Base-by-base conservation (phyloP, 2,888 invertebrate species). In the Lysandra coridon region DNA sequence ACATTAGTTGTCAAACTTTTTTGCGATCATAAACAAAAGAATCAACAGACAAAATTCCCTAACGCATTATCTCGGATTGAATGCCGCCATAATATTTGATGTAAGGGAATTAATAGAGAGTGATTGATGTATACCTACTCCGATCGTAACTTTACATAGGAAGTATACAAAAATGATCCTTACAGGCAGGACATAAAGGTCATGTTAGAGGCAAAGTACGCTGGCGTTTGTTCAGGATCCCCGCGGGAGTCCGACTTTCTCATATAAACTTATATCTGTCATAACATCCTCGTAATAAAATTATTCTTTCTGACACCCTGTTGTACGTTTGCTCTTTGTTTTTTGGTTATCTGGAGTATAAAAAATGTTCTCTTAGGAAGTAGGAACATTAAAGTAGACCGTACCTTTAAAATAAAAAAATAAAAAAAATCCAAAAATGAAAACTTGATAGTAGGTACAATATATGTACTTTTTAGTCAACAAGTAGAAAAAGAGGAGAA, bases 221-320 rank as follows among this genome's bases (percentile, higher is more conserved):
- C 62, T 64, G 69, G 69, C 23, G 69, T 69, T 69, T 69, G 69
- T 37, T 37, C 14, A 30, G 23, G 33, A 33, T 4, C 69, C 69
- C 69, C 33, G 69, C 69, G 69, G 69, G 69, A 69, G 69, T 69
- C 69, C 37, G 62, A 23, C 62, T 62, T 30, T 30, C 64, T 37
- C 69, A 69, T 69, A 69, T 37, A 69, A 69, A 69, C 69, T 69
- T 69, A 37, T 37, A 33, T 33, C 69, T 69, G 69, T 33, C 69
- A 69, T 37, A 69, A 14, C 69, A 69, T 69, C 17, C 17, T 4
- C 33, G 14, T 69, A 69, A 69, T 37, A 17, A 64, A 69, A 69
- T 69, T 69, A 69, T 17, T 69, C 33, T 64, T 23, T 64, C 69
- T 69, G 37, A 69, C 69, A 69, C 69, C 64, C 33, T 69, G 4